A percentile compares a stretch with the other conserved stretches of the same genome.
These are phyloP conservation scores for Tiliqua scincoides DNA, from an alignment of 2,113 vertebrate species.

Conservation along the genomic window DNA sequence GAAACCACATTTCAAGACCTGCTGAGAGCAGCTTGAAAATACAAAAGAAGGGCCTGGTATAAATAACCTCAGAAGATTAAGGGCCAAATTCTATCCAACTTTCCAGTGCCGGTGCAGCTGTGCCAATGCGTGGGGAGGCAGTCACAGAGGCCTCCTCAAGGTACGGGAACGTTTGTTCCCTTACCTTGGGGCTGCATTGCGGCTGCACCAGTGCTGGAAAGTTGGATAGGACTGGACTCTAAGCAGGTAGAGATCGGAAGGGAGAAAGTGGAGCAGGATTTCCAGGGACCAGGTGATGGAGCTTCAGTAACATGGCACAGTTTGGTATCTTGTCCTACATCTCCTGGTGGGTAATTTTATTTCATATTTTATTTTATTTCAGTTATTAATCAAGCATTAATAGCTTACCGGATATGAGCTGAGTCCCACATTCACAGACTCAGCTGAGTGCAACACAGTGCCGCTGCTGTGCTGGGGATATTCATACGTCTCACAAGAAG, in stretches of 20 bases:
- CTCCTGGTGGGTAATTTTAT: neutral
- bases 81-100: too few species aligned
- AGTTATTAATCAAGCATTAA: neutral
- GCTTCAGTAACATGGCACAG: too few species aligned
- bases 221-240: too few species aligned
- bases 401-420: slow-evolving; percentile 90
- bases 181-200: too few species aligned
- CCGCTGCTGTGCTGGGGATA: slow-evolving; percentile 84
- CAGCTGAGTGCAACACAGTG: slow-evolving; percentile 82
- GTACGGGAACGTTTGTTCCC: too few species aligned
- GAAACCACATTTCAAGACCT: neutral
- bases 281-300: too few species aligned
- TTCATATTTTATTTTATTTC: too few species aligned
- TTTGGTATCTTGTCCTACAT: neutral
- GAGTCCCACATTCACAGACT: slow-evolving; percentile 88
- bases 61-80: neutral
- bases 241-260: neutral
- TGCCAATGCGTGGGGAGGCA: too few species aligned
- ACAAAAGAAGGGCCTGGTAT: neutral
- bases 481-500: slow-evolving; percentile 93
- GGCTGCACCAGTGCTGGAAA: too few species aligned
- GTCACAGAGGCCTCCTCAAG: too few species aligned
- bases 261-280: neutral
- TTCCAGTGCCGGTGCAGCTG: too few species aligned
- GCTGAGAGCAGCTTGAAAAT: too few species aligned